A percentile compares a stretch with the other conserved stretches of the same genome.
Evolutionary conservation across 53 echinoderm and acorn worm species (phyloP).

Genomic region (Echinometra lucunter): DNA sequence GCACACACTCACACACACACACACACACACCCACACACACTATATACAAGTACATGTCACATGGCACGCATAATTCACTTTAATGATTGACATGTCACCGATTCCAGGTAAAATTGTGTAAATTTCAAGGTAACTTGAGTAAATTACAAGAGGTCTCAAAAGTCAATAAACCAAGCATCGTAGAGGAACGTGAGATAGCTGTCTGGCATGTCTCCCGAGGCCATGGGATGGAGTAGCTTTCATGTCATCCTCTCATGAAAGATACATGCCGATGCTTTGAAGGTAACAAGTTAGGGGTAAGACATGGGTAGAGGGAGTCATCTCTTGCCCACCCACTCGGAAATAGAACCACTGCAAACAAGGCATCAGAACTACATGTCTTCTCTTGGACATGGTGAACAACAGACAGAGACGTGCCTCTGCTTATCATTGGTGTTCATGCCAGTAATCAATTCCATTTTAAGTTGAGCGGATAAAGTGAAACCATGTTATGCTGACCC

Average conservation of each 20-base stretch:
- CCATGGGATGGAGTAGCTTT: background rate
- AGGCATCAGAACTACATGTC: background rate
- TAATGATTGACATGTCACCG: background rate
- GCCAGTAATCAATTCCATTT: background rate
- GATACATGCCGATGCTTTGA: background rate
- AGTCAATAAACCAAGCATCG: background rate
- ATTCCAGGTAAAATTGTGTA: background rate
- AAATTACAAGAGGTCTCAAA: background rate
- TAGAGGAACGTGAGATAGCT: background rate
- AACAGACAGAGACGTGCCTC: background rate
- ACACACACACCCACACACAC: no score
- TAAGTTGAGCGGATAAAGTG: background rate
- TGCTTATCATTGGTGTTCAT: background rate
- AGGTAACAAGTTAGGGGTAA: background rate
- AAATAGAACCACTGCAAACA: background rate
- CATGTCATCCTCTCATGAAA: background rate
- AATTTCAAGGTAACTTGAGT: slow-evolving; percentile 14
- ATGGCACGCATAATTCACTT: background rate
- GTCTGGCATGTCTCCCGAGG: background rate
- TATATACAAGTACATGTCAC: background rate
- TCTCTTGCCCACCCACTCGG: background rate
- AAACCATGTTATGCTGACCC: background rate
- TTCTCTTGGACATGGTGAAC: background rate
- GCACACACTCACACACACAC: no score
- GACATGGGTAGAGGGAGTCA: background rate